Conservation (phyloP, 92 coral and sea anemone species). For the Epizoanthus stellaris region DNA sequence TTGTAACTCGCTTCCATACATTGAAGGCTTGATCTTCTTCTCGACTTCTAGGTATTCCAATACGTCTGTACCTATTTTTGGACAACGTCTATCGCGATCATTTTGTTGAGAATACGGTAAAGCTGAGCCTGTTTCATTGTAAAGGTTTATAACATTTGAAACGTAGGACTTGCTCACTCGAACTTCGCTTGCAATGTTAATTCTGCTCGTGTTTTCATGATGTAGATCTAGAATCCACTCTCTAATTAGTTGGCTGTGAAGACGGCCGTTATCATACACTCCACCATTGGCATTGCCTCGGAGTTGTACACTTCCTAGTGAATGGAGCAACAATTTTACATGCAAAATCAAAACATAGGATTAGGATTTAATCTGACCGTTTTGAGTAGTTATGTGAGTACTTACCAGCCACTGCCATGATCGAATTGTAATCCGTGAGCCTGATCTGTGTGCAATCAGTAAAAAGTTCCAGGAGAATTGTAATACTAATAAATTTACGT, state of each 20-base stretch:
- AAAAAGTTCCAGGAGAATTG: too few species aligned
- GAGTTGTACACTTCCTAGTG: background rate
- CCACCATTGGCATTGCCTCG: background rate
- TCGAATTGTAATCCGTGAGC: too few species aligned
- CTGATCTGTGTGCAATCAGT: too few species aligned
- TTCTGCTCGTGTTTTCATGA: background rate
- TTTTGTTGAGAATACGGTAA: background rate
- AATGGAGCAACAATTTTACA: background rate
- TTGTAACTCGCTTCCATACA: background rate
- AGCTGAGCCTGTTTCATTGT: background rate
- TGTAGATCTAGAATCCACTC: background rate
- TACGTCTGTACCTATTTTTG: background rate
- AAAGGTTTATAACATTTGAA: background rate
- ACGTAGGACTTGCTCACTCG: background rate
- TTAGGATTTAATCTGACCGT: too few species aligned
- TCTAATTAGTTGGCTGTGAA: slow-evolving; percentile 1
- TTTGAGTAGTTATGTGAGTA: too few species aligned
- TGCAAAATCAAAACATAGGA: too few species aligned
- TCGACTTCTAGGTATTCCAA: background rate
- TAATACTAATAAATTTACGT: too few species aligned
- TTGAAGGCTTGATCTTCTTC: slow-evolving; percentile 3
- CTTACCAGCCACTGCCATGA: too few species aligned
- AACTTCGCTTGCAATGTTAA: background rate
- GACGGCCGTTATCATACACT: background rate
- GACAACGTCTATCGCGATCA: background rate